phyloP scores from a whole-genome alignment of 2,113 vertebrate genomes.

The Callopanchax toddi region DNA sequence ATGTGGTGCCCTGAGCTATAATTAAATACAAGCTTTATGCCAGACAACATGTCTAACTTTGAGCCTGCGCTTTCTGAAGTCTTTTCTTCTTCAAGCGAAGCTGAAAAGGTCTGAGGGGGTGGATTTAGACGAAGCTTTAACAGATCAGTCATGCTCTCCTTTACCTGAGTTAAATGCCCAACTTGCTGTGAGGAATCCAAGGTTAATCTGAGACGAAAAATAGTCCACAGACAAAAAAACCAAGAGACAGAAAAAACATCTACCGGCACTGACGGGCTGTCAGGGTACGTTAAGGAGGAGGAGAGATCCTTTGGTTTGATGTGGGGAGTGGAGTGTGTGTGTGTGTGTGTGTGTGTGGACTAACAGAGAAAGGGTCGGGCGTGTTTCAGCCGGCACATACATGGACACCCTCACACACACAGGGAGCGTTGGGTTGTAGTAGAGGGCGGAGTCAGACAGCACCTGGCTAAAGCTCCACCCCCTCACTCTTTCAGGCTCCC shows the following conservation, averaged over 20 bases:
- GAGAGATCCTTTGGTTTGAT: conserved; percentile 54
- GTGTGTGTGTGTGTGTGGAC: conserved; percentile 29
- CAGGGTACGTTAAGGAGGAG: conserved; percentile 39
- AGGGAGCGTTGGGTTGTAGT: conserved; percentile 33
- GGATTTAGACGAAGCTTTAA: conserved; percentile 8
- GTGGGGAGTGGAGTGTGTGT: conserved; percentile 33
- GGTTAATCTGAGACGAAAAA: conserved; percentile 67
- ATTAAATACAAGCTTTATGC: conserved; percentile 18
- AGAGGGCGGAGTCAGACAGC: conserved; percentile 65
- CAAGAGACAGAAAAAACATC: conserved; percentile 2
- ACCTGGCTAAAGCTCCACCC: conserved; percentile 68
- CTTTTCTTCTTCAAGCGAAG: background rate
- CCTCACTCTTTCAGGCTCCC: conserved; percentile 9
- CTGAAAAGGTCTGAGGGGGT: background rate
- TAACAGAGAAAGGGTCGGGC: conserved; percentile 51
- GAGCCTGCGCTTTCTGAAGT: background rate
- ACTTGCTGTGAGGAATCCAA: conserved; percentile 80
- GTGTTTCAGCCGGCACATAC: conserved; percentile 57
- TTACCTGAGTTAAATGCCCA: conserved; percentile 81
- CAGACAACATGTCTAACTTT: conserved; percentile 15
- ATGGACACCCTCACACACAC: conserved; percentile 22
- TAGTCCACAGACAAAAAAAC: conserved; percentile 51
- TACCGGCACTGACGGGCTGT: conserved; percentile 30
- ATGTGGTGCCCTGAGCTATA: conserved; percentile 29
- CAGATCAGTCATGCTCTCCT: conserved; percentile 8